Conservation (phyloP, 1,140 invertebrate species). For the Leptopilina clavipes region DNA sequence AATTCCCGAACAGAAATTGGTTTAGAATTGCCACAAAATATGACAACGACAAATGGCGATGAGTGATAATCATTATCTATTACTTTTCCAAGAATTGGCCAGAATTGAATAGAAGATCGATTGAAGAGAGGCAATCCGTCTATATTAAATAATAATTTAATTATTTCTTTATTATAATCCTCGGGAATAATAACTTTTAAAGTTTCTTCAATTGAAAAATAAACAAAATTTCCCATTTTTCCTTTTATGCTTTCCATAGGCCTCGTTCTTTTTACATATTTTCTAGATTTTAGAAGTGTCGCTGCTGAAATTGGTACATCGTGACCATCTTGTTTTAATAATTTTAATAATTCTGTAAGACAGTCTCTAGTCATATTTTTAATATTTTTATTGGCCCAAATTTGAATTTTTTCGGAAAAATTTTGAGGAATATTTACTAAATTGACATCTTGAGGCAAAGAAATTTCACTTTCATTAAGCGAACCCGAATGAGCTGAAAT, state of each 20-base stretch:
- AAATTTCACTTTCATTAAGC: no score
- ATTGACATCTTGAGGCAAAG: no score
- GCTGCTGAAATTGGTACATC: background rate
- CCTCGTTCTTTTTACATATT: background rate
- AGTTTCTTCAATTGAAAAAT: background rate
- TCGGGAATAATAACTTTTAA: background rate
- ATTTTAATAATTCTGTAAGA: background rate
- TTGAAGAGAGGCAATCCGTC: background rate
- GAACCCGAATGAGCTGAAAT: no score
- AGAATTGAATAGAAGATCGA: background rate
- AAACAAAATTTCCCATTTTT: slow-evolving; percentile 2
- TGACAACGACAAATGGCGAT: background rate
- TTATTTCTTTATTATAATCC: background rate
- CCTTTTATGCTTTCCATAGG: background rate
- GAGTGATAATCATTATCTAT: background rate
- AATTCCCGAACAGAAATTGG: slow-evolving; percentile 28
- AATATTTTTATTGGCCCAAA: background rate
- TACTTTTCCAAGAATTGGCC: background rate
- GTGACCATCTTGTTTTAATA: background rate
- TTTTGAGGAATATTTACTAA: no score
- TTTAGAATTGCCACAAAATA: slow-evolving; percentile 37
- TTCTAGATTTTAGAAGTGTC: background rate
- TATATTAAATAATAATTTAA: background rate
- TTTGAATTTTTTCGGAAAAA: background rate
- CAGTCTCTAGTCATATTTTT: background rate